Percentiles rank a stretch among this genome's conserved stretches.
Conservation (phyloP, 2,113 vertebrate species). For the Progne subis region DNA sequence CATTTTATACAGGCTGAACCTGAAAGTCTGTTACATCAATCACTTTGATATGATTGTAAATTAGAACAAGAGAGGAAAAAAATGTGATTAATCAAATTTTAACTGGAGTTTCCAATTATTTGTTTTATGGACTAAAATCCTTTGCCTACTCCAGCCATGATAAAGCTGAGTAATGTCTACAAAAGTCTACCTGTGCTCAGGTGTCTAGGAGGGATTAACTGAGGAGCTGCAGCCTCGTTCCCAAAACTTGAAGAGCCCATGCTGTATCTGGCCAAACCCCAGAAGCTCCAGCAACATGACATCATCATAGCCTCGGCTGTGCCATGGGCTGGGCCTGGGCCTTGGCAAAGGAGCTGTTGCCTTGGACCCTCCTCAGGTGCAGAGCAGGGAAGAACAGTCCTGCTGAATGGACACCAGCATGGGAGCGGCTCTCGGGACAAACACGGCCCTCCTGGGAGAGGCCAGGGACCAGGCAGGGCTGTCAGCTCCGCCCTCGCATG, state of each 20-base stretch:
- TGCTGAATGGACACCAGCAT: fast-evolving
- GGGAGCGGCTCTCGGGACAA: not conserved
- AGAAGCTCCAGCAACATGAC: not conserved
- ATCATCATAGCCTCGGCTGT: fast-evolving
- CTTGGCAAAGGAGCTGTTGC: not conserved
- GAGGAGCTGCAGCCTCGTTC: not conserved
- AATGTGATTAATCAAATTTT: not conserved
- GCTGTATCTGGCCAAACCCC: not conserved
- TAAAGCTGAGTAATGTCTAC: not conserved
- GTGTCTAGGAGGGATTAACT: not conserved
- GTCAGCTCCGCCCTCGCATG: not conserved
- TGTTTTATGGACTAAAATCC: not conserved
- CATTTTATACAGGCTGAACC: not conserved
- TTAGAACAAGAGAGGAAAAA: not conserved
- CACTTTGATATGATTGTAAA: not conserved
- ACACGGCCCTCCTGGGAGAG: fast-evolving
- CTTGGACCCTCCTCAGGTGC: not conserved
- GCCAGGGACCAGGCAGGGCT: not conserved
- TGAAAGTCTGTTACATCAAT: not conserved
- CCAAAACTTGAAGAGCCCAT: not conserved
- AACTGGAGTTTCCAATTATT: not conserved
- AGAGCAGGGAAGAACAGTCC: not conserved
- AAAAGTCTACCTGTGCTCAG: not conserved
- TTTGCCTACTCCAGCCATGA: not conserved
- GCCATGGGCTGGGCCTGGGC: not conserved